A percentile compares a stretch with the other conserved stretches of the same genome.
Conservation (phyloP, 2,888 invertebrate genomes). For the Lepidochrysops patricia region DNA sequence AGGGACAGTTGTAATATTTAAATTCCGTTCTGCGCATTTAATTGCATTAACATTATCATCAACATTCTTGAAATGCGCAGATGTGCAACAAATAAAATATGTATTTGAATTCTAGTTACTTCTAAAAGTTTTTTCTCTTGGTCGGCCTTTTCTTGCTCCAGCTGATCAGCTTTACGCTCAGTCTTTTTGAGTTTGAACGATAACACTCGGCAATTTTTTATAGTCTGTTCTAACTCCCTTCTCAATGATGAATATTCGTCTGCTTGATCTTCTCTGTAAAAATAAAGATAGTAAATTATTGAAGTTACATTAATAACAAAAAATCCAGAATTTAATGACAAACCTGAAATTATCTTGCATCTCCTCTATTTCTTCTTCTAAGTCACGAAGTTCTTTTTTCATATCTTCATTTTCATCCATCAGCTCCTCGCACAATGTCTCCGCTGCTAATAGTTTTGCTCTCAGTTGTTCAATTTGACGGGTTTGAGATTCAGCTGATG, state of each 20-base stretch:
- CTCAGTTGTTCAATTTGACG: slow-evolving; percentile 81
- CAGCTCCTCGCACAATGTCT: slow-evolving; percentile 92
- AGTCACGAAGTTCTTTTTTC: slow-evolving; percentile 92
- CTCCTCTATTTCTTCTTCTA: slow-evolving; percentile 98
- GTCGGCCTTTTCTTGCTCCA: slow-evolving; percentile 89
- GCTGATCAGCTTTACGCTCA: slow-evolving; percentile 89
- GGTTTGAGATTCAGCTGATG: slow-evolving; percentile 73
- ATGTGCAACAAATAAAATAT: not conserved
- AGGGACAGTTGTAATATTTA: too few species aligned
- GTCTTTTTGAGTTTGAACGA: slow-evolving; percentile 98
- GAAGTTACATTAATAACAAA: not conserved
- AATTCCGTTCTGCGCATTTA: too few species aligned
- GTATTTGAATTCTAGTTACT: slow-evolving; percentile 32
- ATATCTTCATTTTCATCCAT: slow-evolving; percentile 97
- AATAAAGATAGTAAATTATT: slow-evolving; percentile 14
- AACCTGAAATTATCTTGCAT: slow-evolving; percentile 96
- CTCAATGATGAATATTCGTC: slow-evolving; percentile 96
- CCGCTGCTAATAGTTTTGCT: slow-evolving; percentile 90
- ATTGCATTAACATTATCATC: too few species aligned
- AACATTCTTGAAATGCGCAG: too few species aligned
- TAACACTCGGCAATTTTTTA: slow-evolving; percentile 97
- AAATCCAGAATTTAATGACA: not conserved
- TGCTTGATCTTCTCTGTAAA: slow-evolving; percentile 92
- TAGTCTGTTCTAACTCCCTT: slow-evolving; percentile 95
- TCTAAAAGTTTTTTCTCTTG: slow-evolving; percentile 79